phyloP scores from a whole-genome alignment of 2,113 vertebrate species.

The Hypocryptadius cinnamomeus region DNA sequence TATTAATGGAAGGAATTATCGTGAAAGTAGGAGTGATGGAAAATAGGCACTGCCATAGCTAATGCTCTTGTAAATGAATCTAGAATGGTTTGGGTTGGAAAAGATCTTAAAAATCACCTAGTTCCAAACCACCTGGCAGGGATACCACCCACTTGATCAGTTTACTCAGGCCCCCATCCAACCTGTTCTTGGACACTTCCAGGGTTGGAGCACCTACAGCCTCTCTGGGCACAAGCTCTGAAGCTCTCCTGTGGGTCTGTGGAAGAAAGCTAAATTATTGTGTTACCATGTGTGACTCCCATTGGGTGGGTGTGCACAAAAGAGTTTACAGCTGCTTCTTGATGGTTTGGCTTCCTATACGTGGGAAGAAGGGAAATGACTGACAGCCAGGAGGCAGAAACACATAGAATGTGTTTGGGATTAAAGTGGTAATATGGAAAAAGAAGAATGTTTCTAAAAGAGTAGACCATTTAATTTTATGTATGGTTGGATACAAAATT shows the following conservation, averaged over 20 bases:
- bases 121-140: not conserved
- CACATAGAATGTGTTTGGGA: not conserved
- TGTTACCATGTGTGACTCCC: rapidly evolving
- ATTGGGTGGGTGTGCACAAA: not conserved
- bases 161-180: not conserved
- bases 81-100: not conserved
- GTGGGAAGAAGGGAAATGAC: not conserved
- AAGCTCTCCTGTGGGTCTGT: not conserved
- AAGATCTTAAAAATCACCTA: too few relatives aligned
- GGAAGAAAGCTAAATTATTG: not conserved
- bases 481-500: not conserved
- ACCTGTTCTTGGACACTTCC: not conserved
- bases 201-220: not conserved
- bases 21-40: not conserved
- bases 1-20: not conserved
- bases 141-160: not conserved
- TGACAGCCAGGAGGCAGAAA: not conserved
- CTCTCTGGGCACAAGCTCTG: not conserved
- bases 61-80: not conserved
- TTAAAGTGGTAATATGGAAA: not conserved
- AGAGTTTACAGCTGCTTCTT: not conserved
- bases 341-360: not conserved
- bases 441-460: not conserved
- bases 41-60: not conserved
- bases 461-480: not conserved